These are phyloP conservation scores for Teleogryllus occipitalis DNA, from an alignment of 1,140 invertebrate species.

Conservation along the genomic window DNA sequence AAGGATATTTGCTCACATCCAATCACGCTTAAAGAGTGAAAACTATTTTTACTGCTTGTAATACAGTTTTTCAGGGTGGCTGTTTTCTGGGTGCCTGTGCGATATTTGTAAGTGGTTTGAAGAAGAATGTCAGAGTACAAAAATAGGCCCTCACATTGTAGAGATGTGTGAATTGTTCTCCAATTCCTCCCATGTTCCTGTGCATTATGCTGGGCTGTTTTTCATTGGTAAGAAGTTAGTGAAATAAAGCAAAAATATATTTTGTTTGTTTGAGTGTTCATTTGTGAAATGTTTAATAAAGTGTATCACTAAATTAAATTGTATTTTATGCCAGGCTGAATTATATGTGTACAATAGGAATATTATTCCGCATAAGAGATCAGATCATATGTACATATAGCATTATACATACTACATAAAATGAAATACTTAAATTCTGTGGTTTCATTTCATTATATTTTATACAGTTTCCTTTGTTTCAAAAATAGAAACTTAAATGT, in stretches of 20 bases:
- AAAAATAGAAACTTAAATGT: no score
- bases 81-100: not conserved
- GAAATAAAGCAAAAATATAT: not conserved
- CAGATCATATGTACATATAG: not conserved
- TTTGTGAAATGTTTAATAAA: not conserved
- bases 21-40: not conserved
- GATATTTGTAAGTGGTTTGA: not conserved
- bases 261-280: not conserved
- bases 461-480: no score
- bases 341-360: constrained; percentile 5
- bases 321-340: not conserved
- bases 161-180: not conserved
- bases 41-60: constrained; percentile 5
- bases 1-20: not conserved
- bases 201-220: not conserved
- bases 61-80: not conserved
- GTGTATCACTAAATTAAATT: not conserved
- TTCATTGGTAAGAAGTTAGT: not conserved
- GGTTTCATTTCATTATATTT: not conserved
- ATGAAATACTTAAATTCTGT: not conserved
- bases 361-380: not conserved
- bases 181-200: not conserved
- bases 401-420: not conserved
- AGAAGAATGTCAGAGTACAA: not conserved
- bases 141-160: not conserved